phyloP scores from a whole-genome alignment of 2,113 vertebrate species.

The Melospiza melodia region DNA sequence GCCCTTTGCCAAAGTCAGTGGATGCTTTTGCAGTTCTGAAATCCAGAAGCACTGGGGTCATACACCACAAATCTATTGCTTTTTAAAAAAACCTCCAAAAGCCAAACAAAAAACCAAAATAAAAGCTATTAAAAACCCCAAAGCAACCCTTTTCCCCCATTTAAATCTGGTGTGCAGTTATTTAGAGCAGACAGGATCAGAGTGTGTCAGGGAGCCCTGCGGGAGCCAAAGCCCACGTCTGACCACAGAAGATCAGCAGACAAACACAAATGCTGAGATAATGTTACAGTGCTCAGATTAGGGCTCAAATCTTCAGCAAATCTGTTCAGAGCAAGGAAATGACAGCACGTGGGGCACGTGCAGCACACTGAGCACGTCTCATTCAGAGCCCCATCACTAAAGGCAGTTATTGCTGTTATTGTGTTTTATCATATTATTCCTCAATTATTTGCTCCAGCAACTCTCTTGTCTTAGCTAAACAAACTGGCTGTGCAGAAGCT shows the following conservation, averaged over 20 bases:
- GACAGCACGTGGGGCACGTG: background rate
- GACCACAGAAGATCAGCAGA: background rate
- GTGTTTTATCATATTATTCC: constrained; percentile 16
- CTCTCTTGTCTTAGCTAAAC: constrained; percentile 24
- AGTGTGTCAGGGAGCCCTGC: background rate
- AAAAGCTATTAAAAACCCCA: background rate
- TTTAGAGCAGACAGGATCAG: background rate
- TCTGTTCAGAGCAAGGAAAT: constrained; percentile 25
- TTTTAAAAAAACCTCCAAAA: too few species aligned
- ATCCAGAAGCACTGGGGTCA: background rate
- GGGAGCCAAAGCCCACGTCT: background rate
- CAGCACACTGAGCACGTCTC: background rate
- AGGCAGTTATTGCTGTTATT: background rate
- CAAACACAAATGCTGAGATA: background rate
- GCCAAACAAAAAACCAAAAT: background rate
- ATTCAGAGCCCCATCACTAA: background rate
- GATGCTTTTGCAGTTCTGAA: background rate
- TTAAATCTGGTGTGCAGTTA: background rate
- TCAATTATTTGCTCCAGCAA: constrained; percentile 20
- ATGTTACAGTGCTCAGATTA: constrained; percentile 21
- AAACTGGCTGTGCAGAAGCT: background rate
- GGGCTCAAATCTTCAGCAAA: constrained; percentile 26
- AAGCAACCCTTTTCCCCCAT: background rate
- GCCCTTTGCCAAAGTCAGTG: background rate
- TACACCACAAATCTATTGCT: background rate